These are phyloP conservation scores for Melanerpes aurifrons DNA, from an alignment of 2,113 vertebrate species.

Conservation along the genomic window DNA sequence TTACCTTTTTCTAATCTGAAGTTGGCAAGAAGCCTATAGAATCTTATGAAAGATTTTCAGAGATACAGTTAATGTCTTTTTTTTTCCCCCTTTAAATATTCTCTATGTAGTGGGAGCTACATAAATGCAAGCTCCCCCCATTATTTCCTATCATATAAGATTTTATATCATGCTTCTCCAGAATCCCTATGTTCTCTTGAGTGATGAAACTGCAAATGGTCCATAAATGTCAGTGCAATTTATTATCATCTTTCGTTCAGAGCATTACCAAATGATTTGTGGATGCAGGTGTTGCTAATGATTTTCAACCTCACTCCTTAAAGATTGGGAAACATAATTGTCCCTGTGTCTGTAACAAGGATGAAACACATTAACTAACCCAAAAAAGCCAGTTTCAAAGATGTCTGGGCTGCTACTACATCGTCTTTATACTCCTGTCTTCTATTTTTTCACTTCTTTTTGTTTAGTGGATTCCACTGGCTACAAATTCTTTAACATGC, in stretches of 20 bases:
- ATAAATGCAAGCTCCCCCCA: conserved; percentile 65
- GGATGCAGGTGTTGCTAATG: conserved; percentile 66
- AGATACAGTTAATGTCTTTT: neutral
- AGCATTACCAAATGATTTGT: conserved; percentile 65
- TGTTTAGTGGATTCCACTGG: neutral
- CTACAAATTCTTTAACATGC: neutral
- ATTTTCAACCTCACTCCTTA: conserved; percentile 43
- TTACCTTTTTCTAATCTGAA: neutral
- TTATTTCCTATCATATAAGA: conserved; percentile 54
- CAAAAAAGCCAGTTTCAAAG: conserved; percentile 12
- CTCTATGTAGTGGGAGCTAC: conserved; percentile 37
- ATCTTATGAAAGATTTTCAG: neutral
- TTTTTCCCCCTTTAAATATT: neutral
- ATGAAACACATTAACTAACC: conserved; percentile 23
- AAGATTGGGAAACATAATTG: conserved; percentile 17
- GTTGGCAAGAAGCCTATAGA: neutral
- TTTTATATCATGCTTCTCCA: conserved; percentile 28
- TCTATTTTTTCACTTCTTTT: neutral
- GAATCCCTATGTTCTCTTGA: conserved; percentile 51
- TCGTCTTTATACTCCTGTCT: neutral
- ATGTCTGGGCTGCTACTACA: neutral
- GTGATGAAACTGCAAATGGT: conserved; percentile 63
- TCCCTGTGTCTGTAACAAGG: conserved; percentile 37
- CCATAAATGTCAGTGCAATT: conserved; percentile 66
- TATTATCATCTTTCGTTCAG: conserved; percentile 63